phyloP scores from a whole-genome alignment of 2,113 vertebrate species.

The Turnix velox region DNA sequence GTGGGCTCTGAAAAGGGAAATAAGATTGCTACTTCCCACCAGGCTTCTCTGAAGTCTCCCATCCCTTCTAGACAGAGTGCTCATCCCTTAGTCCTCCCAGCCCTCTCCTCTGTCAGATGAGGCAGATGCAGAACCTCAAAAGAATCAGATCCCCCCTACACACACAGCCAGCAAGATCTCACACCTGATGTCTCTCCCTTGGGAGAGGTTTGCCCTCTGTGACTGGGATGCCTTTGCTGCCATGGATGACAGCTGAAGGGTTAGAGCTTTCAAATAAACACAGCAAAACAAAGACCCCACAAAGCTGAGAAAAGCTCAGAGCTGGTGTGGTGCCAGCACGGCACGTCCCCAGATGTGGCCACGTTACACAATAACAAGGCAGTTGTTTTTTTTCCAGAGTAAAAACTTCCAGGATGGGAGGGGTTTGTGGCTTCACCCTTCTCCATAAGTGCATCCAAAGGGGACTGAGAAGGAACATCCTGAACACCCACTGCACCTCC shows the following conservation, averaged over 20 bases:
- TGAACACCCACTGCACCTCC: neutral
- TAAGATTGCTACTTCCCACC: neutral
- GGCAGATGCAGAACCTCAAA: neutral
- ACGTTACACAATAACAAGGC: neutral
- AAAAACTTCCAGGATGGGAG: neutral
- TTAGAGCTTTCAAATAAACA: slow-evolving; percentile 5
- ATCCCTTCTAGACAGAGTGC: neutral
- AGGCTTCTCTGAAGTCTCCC: neutral
- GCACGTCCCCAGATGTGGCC: neutral
- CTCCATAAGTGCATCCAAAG: neutral
- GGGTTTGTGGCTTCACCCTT: neutral
- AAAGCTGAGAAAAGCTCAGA: neutral
- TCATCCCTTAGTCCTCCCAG: neutral
- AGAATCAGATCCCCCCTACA: neutral
- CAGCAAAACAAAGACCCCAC: neutral
- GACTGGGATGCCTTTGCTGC: neutral
- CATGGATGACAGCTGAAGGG: neutral
- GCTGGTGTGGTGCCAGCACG: neutral
- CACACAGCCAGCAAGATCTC: neutral
- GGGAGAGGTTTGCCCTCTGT: neutral
- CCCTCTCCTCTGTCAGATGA: neutral
- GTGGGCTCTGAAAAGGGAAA: slow-evolving; percentile 80
- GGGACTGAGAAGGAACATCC: accelerated
- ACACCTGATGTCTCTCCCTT: neutral
- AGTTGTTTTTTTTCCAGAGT: neutral